These are phyloP conservation scores for Chlorospingus semifuscus DNA, from an alignment of 2,797 vertebrate genomes.

Conservation along the genomic window DNA sequence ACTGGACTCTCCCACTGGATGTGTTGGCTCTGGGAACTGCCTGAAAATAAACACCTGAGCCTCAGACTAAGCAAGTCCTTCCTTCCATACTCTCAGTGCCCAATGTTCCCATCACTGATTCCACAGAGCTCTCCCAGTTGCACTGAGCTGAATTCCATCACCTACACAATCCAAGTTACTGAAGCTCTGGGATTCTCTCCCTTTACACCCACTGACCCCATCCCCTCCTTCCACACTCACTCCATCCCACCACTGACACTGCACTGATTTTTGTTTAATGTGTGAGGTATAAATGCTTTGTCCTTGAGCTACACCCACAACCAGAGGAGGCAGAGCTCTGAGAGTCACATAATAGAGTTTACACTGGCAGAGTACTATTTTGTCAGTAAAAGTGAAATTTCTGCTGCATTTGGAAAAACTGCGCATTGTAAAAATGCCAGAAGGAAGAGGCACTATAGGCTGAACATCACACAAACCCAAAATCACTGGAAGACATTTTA, in stretches of 20 bases:
- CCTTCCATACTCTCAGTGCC: background rate
- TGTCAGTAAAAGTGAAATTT: background rate
- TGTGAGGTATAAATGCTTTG: background rate
- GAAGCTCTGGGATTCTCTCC: background rate
- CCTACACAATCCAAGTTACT: background rate
- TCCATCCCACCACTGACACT: background rate
- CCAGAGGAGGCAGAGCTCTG: background rate
- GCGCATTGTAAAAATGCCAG: background rate
- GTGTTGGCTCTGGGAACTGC: background rate
- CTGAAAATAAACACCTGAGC: background rate
- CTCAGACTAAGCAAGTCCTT: background rate
- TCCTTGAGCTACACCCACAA: background rate
- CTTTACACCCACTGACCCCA: background rate
- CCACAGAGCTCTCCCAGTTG: background rate
- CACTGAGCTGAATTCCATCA: rapidly evolving
- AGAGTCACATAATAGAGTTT: background rate
- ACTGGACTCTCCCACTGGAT: background rate
- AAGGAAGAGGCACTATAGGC: background rate
- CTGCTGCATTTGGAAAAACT: background rate
- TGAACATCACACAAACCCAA: background rate
- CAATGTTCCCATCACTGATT: background rate
- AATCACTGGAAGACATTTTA: background rate
- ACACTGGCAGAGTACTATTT: background rate
- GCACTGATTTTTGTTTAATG: background rate
- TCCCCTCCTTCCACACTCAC: background rate